Base-by-base conservation (phyloP, 2,113 vertebrate genomes). In the Myodes glareolus region DNA sequence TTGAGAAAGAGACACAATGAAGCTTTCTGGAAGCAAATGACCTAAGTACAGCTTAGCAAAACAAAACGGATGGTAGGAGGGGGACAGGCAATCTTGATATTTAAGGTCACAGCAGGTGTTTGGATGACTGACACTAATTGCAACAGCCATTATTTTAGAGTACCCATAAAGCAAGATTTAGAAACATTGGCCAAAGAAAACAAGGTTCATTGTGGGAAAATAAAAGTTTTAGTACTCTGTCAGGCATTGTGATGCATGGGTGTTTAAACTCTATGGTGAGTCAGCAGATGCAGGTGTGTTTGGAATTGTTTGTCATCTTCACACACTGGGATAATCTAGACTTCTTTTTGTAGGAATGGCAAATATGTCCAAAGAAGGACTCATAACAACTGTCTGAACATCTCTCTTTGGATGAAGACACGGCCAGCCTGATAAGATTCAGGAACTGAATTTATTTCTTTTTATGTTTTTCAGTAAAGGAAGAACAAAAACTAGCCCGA, bases 401-500 rank as follows among this genome's bases (percentile, higher is more conserved):
- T 73, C 42, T 70, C 27, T 85, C 12, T 65, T 81, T 93, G 92
- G 76, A 86, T 61, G 39, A 63, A 88, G 39, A 75, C 45, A 92
- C 63, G 25, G 7, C 50, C 65, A 23, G 16, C 55, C 72, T 92
- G 70, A 23, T 65, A 91, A 63, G 12, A 75, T 67, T 91, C 33
- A n/a, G 16, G 17, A 0, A 72, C 45, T 97, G n/a, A 97, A 81
- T 5, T 92, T 96, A 67, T 90, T 96, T 97, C 6, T 98, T 47
- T 97, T 98, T 98, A 94, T 98, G 72, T 98, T 95, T 97, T 97
- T 47, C 98, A 99, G 99, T 97, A 98, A 99, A 98, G 99, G 99
- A 96, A 99, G 98, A 98, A 99, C 99, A 95, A 99, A 99, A 99
- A 99, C 99, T 7, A 98, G 99, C 61, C 96, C 98, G 42, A 98